Base-by-base conservation (phyloP, 2,888 invertebrate species). In the Diabrotica balteata region DNA sequence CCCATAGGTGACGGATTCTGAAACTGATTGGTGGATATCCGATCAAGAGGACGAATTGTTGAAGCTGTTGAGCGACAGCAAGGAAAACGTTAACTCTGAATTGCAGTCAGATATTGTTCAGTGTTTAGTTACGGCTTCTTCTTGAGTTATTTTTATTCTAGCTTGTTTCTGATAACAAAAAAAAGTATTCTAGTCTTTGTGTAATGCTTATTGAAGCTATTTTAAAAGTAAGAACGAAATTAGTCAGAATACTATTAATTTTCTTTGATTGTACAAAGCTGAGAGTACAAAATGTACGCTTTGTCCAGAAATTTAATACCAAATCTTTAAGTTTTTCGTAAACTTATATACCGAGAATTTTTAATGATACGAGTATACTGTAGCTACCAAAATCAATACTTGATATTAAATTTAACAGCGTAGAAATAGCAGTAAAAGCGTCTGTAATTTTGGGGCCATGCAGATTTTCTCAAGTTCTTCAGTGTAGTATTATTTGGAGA, bases 21-120 rank as follows among this genome's bases (percentile, higher is more conserved):
- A 91, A 82, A 90, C 90, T 57, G 92, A 92, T 81, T 88, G 91
- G 86, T 90, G 91, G 86, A 89, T 90, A 81, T 92, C 92, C 22
- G 92, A 92, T 81, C 91, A 92, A 84, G 92, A 93, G 80, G 92
- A 93, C 75, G 92, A 93, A 84, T 86, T 93, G 59, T 86, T 92
- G 78, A 90, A 90, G 77, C 89, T 92, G 77, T 86, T 92, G 76
- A 91, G 91, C 84, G 90, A 89, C 82, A 89, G 89, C 76, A 88
- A 88, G 74, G 89, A 90, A 79, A 89, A 89, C 72, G 87, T 89
- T 73, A 89, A 88, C 72, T 76, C 80, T 60, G 76, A 78, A 70
- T 79, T 82, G 71, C 83, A 83, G 77, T 80, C 84, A 73, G 84
- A 85, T 79, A 84, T 85, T 75, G 78, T 80, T 70, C 82, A 80